Conservation (phyloP, 1,140 invertebrate species). For the Helicoverpa zea region DNA sequence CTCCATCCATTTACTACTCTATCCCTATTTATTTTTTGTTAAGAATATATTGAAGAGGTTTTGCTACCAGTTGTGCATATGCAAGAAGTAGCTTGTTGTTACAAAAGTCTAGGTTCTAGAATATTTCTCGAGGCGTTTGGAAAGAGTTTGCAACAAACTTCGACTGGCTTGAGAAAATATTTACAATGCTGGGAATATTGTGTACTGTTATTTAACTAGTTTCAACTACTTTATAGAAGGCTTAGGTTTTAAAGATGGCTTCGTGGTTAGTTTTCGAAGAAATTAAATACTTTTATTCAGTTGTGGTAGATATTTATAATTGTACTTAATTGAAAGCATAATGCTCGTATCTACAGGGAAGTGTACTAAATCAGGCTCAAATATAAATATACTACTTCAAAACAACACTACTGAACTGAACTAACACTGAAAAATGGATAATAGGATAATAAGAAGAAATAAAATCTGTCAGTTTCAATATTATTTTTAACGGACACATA, state of each 20-base stretch:
- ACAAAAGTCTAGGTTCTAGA: constrained; percentile 1
- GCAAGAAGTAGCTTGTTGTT: not conserved
- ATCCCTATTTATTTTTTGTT: too few relatives aligned
- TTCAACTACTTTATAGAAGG: not conserved
- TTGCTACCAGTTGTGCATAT: not conserved
- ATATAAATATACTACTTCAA: too few relatives aligned
- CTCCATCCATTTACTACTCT: too few relatives aligned
- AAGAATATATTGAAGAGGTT: not conserved
- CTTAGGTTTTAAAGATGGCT: not conserved
- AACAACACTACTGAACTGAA: too few relatives aligned
- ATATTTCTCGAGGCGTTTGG: constrained; percentile 16
- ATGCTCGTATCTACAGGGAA: too few relatives aligned
- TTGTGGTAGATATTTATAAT: too few relatives aligned
- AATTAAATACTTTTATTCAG: too few relatives aligned
- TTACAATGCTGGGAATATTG: constrained; percentile 25
- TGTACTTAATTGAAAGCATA: not conserved
- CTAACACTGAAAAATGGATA: too few relatives aligned
- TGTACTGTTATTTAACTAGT: constrained; percentile 4
- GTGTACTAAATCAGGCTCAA: too few relatives aligned
- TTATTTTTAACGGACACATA: too few relatives aligned
- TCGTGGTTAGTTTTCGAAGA: not conserved
- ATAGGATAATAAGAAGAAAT: too few relatives aligned
- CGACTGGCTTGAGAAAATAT: not conserved
- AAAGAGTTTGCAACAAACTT: constrained; percentile 19
- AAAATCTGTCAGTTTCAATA: too few relatives aligned